These are phyloP conservation scores for Oeneis ivallda DNA, from an alignment of 2,888 invertebrate species.

Conservation along the genomic window DNA sequence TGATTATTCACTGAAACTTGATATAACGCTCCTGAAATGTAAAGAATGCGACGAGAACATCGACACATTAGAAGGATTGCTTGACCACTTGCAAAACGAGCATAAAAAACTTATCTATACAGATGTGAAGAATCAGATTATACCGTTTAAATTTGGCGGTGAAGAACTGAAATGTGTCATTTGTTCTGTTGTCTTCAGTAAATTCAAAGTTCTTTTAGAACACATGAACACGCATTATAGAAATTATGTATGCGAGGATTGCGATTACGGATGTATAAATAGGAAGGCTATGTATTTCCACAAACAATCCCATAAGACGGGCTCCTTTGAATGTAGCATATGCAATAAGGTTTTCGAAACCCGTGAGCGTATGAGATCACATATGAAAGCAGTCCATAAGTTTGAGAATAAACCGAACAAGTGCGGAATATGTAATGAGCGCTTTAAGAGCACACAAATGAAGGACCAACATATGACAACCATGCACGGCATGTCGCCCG, in stretches of 20 bases:
- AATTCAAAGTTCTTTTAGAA: slow-evolving; percentile 42
- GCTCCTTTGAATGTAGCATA: slow-evolving; percentile 50
- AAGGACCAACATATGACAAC: slow-evolving; percentile 43
- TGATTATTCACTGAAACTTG: slow-evolving; percentile 23
- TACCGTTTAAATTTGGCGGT: slow-evolving; percentile 50
- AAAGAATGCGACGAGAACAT: slow-evolving; percentile 5
- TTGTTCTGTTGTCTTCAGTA: slow-evolving; percentile 39
- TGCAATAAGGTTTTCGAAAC: slow-evolving; percentile 43
- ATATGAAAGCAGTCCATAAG: slow-evolving; percentile 35
- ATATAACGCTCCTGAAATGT: slow-evolving; percentile 16
- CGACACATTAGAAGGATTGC: slow-evolving; percentile 5
- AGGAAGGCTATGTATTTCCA: slow-evolving; percentile 38
- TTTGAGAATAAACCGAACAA: slow-evolving; percentile 15
- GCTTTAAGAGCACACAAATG: slow-evolving; percentile 22
- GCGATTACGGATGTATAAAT: slow-evolving; percentile 50
- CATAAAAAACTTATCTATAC: slow-evolving; percentile 7
- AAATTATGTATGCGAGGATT: slow-evolving; percentile 51
- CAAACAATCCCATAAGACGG: slow-evolving; percentile 45
- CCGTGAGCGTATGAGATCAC: slow-evolving; percentile 37
- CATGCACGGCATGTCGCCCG: slow-evolving; percentile 39
- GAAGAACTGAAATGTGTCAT: slow-evolving; percentile 41
- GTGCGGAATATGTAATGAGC: slow-evolving; percentile 20
- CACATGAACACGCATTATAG: slow-evolving; percentile 57
- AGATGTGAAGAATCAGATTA: slow-evolving; percentile 7
- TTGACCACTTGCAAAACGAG: slow-evolving; percentile 11